These are phyloP conservation scores for Anthonomus grandis DNA, from an alignment of 1,140 invertebrate genomes.

Conservation along the genomic window DNA sequence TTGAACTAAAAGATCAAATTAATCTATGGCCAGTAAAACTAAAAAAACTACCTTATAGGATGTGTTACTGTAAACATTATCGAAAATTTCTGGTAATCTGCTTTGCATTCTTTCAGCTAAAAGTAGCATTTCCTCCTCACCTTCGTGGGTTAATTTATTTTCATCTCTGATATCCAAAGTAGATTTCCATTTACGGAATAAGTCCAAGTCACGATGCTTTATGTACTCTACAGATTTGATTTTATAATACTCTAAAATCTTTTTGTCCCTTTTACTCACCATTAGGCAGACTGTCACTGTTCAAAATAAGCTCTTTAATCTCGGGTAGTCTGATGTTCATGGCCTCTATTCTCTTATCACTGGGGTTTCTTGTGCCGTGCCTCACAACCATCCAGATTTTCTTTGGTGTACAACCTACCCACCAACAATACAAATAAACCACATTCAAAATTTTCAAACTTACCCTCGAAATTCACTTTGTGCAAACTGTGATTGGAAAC, in stretches of 20 bases:
- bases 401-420: constrained; percentile 56
- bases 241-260: constrained; percentile 18
- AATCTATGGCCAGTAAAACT: too few species aligned
- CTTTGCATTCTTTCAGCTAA: constrained; percentile 63
- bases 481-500: constrained; percentile 57
- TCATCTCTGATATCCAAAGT: constrained; percentile 48
- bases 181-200: constrained; percentile 56
- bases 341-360: constrained; percentile 51
- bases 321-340: constrained; percentile 52
- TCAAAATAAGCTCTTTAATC: constrained; percentile 53
- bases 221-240: constrained; percentile 27
- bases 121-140: constrained; percentile 63
- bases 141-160: constrained; percentile 59
- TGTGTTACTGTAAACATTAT: constrained; percentile 55
- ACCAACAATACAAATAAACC: too few species aligned
- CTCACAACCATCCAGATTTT: constrained; percentile 65
- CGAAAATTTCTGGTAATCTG: constrained; percentile 60
- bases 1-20: constrained; percentile 71
- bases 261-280: constrained; percentile 14
- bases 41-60: constrained; percentile 59
- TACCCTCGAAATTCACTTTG: constrained; percentile 54
- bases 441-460: constrained; percentile 2
- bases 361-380: constrained; percentile 67
- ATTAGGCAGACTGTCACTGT: constrained; percentile 37
- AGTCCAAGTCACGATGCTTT: constrained; percentile 41